Percentiles rank a stretch among this genome's conserved stretches.
Conservation (phyloP, 2,113 vertebrate genomes). For the Ornithorhynchus anatinus region DNA sequence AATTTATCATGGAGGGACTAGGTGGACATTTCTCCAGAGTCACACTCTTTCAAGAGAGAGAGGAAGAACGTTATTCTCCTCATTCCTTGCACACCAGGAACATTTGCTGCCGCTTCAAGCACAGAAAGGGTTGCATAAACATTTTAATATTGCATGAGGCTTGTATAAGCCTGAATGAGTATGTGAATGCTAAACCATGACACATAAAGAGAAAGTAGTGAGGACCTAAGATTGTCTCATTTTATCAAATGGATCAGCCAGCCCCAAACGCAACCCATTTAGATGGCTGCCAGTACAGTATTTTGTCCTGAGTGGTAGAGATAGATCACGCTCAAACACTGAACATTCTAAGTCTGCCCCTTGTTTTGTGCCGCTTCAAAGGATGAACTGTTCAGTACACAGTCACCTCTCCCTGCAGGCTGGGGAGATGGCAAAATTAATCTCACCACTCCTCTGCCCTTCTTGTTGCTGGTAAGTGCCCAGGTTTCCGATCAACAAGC, state of each 20-base stretch:
- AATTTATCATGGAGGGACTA: constrained; percentile 51
- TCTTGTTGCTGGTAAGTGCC: no score
- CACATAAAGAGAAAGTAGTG: constrained; percentile 51
- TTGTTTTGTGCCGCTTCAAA: no score
- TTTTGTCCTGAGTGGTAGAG: constrained; percentile 33
- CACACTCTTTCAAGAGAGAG: constrained; percentile 57
- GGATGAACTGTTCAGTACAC: no score
- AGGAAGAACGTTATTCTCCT: constrained; percentile 58
- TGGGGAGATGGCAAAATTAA: no score
- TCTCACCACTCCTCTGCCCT: no score
- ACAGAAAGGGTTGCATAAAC: constrained; percentile 70
- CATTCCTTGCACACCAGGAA: constrained; percentile 49
- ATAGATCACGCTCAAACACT: constrained; percentile 29
- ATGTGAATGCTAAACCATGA: constrained; percentile 64
- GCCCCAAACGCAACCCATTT: constrained; percentile 27
- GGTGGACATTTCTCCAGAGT: constrained; percentile 21
- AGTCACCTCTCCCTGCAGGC: no score
- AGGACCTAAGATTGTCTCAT: constrained; percentile 38
- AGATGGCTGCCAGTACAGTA: constrained; percentile 37
- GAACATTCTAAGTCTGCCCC: constrained; percentile 14
- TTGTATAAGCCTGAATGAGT: constrained; percentile 73
- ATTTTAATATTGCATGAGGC: constrained; percentile 79
- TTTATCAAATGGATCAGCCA: constrained; percentile 34
- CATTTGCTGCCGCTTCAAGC: constrained; percentile 65
- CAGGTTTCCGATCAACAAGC: no score